Conservation (phyloP, 2,888 invertebrate genomes). For the Drosophila affinis region DNA sequence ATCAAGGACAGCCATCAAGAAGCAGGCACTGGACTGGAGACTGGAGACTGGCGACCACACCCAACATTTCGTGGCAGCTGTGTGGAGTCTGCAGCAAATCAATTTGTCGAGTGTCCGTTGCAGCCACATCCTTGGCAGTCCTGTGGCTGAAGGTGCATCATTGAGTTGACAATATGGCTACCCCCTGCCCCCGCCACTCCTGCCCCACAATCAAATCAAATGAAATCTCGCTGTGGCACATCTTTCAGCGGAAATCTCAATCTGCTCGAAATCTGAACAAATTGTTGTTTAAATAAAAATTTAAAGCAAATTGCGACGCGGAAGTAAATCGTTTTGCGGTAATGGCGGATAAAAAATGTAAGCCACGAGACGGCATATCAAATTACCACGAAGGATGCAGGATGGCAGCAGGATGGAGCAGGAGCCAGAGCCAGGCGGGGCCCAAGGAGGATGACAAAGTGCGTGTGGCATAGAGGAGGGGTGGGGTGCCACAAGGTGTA, state of each 20-base stretch:
- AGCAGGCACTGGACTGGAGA: conserved; percentile 22
- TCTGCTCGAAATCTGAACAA: conserved; percentile 56
- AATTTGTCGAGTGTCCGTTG: conserved; percentile 71
- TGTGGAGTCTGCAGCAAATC: conserved; percentile 76
- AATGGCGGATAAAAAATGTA: conserved; percentile 74
- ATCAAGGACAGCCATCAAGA: conserved; percentile 45
- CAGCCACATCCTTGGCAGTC: conserved; percentile 47
- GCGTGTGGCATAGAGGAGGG: conserved; percentile 40
- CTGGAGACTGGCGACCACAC: conserved; percentile 56
- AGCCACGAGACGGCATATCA: conserved; percentile 76
- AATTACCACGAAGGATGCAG: conserved; percentile 52
- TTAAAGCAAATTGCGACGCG: conserved; percentile 63
- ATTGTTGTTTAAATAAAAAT: conserved; percentile 71
- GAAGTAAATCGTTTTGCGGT: conserved; percentile 66
- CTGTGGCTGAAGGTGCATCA: conserved; percentile 39
- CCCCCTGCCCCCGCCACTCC: background rate
- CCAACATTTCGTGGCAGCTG: conserved; percentile 58
- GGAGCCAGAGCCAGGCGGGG: conserved; percentile 19
- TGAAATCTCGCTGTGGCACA: conserved; percentile 18
- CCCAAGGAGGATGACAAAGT: conserved; percentile 65
- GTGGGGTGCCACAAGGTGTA: conserved; percentile 65
- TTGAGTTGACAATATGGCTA: conserved; percentile 16
- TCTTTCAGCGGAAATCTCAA: conserved; percentile 57
- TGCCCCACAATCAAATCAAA: background rate
- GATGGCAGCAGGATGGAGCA: background rate